Evolutionary conservation across 2,113 vertebrate species (phyloP).

Genomic region (Corythaixoides concolor): DNA sequence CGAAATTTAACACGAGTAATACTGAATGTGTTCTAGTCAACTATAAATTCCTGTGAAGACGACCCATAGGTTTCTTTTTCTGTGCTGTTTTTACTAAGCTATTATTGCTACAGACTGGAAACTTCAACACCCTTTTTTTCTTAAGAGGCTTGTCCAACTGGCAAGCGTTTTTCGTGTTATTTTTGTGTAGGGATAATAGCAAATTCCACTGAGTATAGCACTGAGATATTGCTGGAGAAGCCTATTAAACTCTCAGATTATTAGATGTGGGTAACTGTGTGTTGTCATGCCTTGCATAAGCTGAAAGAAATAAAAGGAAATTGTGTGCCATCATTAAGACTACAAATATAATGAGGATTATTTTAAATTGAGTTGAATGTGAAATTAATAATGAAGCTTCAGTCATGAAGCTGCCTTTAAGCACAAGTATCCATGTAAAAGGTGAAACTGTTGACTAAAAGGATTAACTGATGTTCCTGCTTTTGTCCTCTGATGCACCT

Average conservation of each 20-base stretch:
- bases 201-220: not conserved
- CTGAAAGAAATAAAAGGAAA: constrained; percentile 60
- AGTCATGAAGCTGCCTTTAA: not conserved
- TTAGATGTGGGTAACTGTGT: constrained; percentile 2
- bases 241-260: constrained; percentile 51
- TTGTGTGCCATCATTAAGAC: constrained; percentile 13
- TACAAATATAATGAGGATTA: constrained; percentile 58
- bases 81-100: not conserved
- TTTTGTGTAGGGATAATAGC: not conserved
- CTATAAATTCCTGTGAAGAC: not conserved
- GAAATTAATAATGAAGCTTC: constrained; percentile 33
- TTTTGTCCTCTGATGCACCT: not conserved
- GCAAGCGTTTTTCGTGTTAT: not conserved
- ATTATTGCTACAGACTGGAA: not conserved
- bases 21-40: not conserved
- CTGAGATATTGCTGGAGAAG: constrained; percentile 45
- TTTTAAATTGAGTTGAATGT: constrained; percentile 44
- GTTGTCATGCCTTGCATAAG: constrained; percentile 50
- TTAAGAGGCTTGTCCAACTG: not conserved
- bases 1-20: not conserved
- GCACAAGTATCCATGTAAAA: not conserved
- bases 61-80: not conserved
- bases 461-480: not conserved
- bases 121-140: not conserved
- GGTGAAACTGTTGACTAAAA: not conserved